These are phyloP conservation scores for Pseudorectes ferrugineus DNA, from an alignment of 2,113 vertebrate genomes.

Conservation along the genomic window DNA sequence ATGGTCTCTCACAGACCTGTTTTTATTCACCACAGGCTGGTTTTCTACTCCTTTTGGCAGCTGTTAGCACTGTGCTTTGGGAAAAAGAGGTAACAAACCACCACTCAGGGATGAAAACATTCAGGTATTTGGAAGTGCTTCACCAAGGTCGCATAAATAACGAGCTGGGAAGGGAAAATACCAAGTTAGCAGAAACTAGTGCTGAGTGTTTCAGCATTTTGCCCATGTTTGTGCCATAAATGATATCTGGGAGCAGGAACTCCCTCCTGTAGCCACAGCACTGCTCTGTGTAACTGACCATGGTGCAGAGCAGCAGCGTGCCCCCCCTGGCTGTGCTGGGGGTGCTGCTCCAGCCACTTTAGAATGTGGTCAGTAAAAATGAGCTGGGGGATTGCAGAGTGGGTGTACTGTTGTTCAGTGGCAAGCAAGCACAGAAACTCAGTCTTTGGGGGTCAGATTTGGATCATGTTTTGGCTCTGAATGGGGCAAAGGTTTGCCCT, in stretches of 20 bases:
- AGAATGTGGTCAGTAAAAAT: background rate
- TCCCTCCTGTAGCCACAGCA: background rate
- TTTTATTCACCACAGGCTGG: background rate
- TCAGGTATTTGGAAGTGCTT: background rate
- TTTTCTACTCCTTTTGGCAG: background rate
- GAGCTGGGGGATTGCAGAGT: too few species aligned
- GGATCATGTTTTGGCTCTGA: background rate
- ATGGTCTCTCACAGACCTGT: accelerated
- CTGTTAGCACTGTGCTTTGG: background rate
- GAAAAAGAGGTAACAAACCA: background rate
- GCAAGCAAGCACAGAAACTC: background rate
- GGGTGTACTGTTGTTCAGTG: accelerated
- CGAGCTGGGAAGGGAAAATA: background rate
- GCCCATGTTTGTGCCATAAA: background rate
- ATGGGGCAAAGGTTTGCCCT: background rate
- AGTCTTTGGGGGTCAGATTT: background rate
- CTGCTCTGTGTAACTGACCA: background rate
- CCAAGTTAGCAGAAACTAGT: background rate
- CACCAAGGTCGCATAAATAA: background rate
- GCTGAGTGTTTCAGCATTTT: background rate
- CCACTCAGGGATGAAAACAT: background rate
- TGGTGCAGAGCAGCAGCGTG: accelerated
- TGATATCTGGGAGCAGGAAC: background rate
- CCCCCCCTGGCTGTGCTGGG: background rate
- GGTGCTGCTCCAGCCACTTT: background rate